A percentile compares a stretch with the other conserved stretches of the same genome.
Evolutionary conservation across 30 jellyfish, hydroid and myxozoan genomes (phyloP).

Genomic region (Turritopsis rubra): DNA sequence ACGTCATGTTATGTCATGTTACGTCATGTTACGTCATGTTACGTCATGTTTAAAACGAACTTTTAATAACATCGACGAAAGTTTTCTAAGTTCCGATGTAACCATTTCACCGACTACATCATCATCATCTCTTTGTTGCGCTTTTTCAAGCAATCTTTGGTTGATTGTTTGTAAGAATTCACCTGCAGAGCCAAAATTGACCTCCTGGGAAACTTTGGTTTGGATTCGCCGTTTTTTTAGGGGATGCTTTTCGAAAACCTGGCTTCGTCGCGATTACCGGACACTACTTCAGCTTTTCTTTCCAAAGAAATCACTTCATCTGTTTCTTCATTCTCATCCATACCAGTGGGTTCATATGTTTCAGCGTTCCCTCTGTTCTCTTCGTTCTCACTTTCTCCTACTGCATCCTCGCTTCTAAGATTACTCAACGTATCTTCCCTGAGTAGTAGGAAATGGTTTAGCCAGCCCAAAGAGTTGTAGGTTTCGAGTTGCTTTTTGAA

Average conservation of each 20-base stretch:
- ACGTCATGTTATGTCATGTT: no score
- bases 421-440: background rate
- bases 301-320: background rate
- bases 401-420: background rate
- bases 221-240: background rate
- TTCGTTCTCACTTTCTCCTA: no score
- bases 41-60: background rate
- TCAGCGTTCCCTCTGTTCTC: no score
- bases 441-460: background rate
- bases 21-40: no score
- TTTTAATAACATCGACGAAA: conserved; percentile 8
- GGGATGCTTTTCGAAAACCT: background rate
- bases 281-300: background rate
- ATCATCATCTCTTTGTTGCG: conserved; percentile 10
- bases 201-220: background rate
- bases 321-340: background rate
- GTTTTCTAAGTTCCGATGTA: conserved; percentile 29
- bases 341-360: no score
- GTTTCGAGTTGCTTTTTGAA: conserved; percentile 6
- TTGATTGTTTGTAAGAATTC: background rate
- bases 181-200: background rate
- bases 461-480: conserved; percentile 29
- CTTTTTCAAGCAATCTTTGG: background rate
- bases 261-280: background rate
- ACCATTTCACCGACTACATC: conserved; percentile 30